Percentiles rank a stretch among this genome's conserved stretches.
phyloP scores from a whole-genome alignment of 2,888 invertebrate species.

The Eutolmus rufibarbis region DNA sequence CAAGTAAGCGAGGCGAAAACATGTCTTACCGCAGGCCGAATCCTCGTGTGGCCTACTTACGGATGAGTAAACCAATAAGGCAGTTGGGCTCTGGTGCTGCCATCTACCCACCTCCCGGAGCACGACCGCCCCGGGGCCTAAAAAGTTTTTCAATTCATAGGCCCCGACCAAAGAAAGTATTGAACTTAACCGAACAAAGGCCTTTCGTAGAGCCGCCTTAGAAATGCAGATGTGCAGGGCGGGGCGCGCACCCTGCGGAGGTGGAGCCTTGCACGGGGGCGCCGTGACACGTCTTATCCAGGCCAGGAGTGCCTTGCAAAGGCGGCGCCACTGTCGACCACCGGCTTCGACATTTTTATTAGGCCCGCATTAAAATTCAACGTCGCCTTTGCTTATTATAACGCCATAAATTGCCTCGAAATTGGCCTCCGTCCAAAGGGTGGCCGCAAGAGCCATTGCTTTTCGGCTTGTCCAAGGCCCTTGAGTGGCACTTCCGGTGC shows the following conservation, averaged over 20 bases:
- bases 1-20: conserved; percentile 22
- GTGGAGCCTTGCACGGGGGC: not conserved
- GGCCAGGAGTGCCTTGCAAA: not conserved
- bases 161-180: not conserved
- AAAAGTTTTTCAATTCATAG: not conserved
- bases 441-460: not conserved
- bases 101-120: not conserved
- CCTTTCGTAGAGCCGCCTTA: not conserved
- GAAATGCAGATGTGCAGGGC: not conserved
- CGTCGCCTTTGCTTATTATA: conserved; percentile 38
- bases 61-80: not conserved
- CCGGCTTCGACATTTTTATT: conserved; percentile 35
- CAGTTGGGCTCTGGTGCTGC: not conserved
- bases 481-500: not conserved
- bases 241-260: not conserved
- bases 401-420: conserved; percentile 31
- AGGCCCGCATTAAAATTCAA: conserved; percentile 41
- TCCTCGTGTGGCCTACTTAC: conserved; percentile 25
- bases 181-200: conserved; percentile 16
- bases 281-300: not conserved
- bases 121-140: not conserved
- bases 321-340: not conserved
- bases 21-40: conserved; percentile 8
- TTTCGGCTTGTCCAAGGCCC: not conserved
- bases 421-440: conserved; percentile 23